Evolutionary conservation across 1,140 invertebrate species (phyloP).

Genomic region (Zaprionus lachaisei): DNA sequence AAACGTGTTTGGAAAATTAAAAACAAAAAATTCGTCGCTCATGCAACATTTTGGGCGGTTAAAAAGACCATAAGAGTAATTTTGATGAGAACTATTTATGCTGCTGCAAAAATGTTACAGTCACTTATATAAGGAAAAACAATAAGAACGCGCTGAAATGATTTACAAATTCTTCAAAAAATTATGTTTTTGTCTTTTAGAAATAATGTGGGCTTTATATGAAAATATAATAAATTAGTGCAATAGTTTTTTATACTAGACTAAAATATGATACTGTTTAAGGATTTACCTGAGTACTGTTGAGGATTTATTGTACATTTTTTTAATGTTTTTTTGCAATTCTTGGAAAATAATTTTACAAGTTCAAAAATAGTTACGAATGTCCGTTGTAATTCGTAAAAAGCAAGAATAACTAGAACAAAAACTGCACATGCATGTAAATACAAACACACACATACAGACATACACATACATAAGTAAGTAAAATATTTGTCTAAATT

Average conservation of each 20-base stretch:
- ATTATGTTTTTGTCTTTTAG: too few relatives aligned
- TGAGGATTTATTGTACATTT: background rate
- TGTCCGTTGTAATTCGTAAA: too few relatives aligned
- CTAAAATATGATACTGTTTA: background rate
- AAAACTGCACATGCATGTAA: background rate
- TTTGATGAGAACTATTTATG: background rate
- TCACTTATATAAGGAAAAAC: too few relatives aligned
- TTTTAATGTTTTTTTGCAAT: background rate
- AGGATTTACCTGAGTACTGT: background rate
- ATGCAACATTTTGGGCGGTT: background rate
- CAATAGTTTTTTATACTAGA: background rate
- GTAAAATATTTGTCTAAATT: constrained; percentile 33
- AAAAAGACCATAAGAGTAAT: background rate
- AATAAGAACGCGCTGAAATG: background rate
- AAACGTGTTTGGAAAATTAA: constrained; percentile 74
- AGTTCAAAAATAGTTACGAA: background rate
- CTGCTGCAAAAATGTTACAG: background rate
- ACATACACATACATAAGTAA: background rate
- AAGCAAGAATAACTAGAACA: background rate
- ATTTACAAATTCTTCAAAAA: background rate
- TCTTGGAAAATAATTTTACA: background rate
- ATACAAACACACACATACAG: background rate
- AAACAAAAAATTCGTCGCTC: constrained; percentile 29
- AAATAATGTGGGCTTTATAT: too few relatives aligned
- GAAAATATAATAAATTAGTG: background rate